Base-by-base conservation (phyloP, 2,113 vertebrate species). In the Mormyrus lacerda region DNA sequence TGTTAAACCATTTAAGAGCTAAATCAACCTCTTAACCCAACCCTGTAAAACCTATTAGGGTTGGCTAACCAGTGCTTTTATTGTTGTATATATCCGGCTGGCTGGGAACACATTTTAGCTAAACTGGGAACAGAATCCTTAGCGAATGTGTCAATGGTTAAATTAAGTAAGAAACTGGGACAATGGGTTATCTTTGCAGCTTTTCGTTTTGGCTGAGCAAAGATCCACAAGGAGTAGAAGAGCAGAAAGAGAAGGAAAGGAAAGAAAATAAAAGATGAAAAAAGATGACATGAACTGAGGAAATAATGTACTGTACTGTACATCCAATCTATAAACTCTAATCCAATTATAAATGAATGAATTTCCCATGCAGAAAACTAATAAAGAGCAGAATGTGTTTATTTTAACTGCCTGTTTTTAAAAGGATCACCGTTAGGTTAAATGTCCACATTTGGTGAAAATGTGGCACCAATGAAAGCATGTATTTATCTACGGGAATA, bases 401-500 rank as follows among this genome's bases (percentile, higher is more conserved):
- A 79, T 79, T 79, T 42, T 79, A 79, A 39, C 35, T 79, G 73
- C 35, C 17, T 79, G 31, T 17, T 79, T 79, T 39, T 79, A 39
- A 79, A 79, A 79, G 15, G 73, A 35, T 79, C 35, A 42, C 15
- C 73, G 2, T 42, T 15, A 79, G 35, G 73, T 42, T 79, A 79
- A 79, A 79, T 42, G 73, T 79, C 73, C 73, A 42, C 73, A 79
- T 79, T 79, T 79, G 73, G 73, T 79, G 35, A 79, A 79, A 79
- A 79, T 42, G 17, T 17, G 31, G 73, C 73, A 79, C 4, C 17
- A 79, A 79, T 79, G 73, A 79, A 79, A 42, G 17, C 73, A 42
- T 42, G 35, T 79, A 79, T 79, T 79, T 42, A 39, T 79, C 35
- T 39, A 79, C 4, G 73, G 13, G 51, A 87, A 87, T 50, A 87